Conservation (phyloP, 1,140 invertebrate species). For the Drosophila kohkoa region DNA sequence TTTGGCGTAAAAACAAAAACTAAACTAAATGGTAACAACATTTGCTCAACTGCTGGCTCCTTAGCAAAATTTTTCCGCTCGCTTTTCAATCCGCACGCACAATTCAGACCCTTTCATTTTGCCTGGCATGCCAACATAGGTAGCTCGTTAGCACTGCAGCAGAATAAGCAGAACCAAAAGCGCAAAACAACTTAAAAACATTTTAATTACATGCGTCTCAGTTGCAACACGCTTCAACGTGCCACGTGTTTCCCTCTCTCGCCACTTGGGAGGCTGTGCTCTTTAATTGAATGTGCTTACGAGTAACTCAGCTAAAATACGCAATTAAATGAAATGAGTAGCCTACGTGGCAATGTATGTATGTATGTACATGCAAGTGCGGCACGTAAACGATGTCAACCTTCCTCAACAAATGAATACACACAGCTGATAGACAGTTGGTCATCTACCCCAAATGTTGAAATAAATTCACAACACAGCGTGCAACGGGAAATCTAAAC, state of each 20-base stretch:
- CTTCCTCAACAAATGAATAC: constrained; percentile 42
- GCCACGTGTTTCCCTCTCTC: neutral
- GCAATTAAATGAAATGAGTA: constrained; percentile 60
- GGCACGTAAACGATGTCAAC: constrained; percentile 15
- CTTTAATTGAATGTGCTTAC: constrained; percentile 66
- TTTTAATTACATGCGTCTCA: constrained; percentile 75
- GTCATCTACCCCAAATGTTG: constrained; percentile 46
- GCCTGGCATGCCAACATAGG: too few species aligned
- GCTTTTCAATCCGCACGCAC: neutral
- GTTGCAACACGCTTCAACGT: constrained; percentile 33
- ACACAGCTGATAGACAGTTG: constrained; percentile 35
- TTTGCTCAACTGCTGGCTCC: constrained; percentile 55
- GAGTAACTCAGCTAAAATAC: constrained; percentile 49
- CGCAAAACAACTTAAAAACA: constrained; percentile 69
- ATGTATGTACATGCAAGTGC: too few species aligned
- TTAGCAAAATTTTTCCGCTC: constrained; percentile 18
- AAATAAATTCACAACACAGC: constrained; percentile 59
- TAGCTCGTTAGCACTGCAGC: too few species aligned
- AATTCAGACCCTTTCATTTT: neutral
- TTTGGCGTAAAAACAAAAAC: constrained; percentile 49
- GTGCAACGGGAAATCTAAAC: neutral
- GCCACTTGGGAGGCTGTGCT: constrained; percentile 29
- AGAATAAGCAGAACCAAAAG: constrained; percentile 37
- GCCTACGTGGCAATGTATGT: constrained; percentile 2
- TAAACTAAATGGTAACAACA: constrained; percentile 68